phyloP scores from a whole-genome alignment of 2,888 invertebrate species.

The Stegophylla sp. region DNA sequence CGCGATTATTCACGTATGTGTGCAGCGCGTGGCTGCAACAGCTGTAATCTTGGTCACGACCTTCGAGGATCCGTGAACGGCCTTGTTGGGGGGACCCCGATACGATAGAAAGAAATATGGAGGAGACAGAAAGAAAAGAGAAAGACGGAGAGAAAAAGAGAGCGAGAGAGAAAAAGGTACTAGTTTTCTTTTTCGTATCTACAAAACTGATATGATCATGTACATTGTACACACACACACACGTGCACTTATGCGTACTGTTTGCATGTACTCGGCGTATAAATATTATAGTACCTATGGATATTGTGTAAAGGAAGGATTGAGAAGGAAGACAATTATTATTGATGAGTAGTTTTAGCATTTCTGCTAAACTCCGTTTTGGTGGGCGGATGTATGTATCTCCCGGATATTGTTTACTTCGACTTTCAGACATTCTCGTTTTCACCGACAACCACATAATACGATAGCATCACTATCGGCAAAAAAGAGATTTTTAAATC shows the following conservation, averaged over 20 bases:
- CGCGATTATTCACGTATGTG: slow-evolving; percentile 43
- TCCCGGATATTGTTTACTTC: slow-evolving; percentile 57
- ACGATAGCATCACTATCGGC: slow-evolving; percentile 35
- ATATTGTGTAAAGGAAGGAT: too few species aligned
- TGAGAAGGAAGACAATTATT: slow-evolving; percentile 35
- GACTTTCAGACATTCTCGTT: slow-evolving; percentile 51
- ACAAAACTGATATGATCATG: slow-evolving; percentile 17
- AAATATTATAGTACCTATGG: neutral
- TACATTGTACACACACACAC: neutral
- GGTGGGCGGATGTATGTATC: slow-evolving; percentile 44
- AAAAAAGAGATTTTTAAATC: slow-evolving; percentile 18
- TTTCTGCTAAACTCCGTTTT: slow-evolving; percentile 7
- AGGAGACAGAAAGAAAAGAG: too few species aligned
- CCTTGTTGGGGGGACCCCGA: slow-evolving; percentile 43
- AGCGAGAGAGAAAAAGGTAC: neutral
- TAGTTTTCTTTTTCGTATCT: slow-evolving; percentile 48
- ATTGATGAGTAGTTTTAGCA: slow-evolving; percentile 40
- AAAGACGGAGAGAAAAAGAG: slow-evolving; percentile 12
- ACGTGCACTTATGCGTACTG: too few species aligned
- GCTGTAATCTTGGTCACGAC: slow-evolving; percentile 56
- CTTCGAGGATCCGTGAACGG: slow-evolving; percentile 57
- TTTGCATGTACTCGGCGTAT: neutral
- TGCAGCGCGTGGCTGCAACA: neutral
- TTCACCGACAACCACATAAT: slow-evolving; percentile 40
- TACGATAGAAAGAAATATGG: too few species aligned